phyloP scores from a whole-genome alignment of 37 sponge, comb jelly and placozoan genomes.

The Axinella damicornis region DNA sequence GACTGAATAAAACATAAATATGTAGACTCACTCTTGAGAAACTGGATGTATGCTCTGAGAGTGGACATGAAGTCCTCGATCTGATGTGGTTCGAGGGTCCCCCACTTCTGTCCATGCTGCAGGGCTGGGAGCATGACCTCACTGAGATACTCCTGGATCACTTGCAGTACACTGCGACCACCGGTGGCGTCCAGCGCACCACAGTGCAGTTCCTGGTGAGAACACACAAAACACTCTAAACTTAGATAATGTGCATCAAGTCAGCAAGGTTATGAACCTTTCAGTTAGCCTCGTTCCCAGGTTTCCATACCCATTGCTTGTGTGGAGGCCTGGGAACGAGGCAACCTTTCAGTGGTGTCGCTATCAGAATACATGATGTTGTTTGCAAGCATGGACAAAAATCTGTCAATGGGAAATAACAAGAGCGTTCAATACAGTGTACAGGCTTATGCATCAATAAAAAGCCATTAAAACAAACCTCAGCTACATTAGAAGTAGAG shows the following conservation, averaged over 20 bases:
- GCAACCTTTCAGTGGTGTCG: too few relatives aligned
- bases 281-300: too few relatives aligned
- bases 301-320: too few relatives aligned
- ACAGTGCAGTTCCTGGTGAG: conserved; percentile 62
- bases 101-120: conserved; percentile 60
- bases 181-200: conserved; percentile 75
- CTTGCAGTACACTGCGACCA: conserved; percentile 68
- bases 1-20: background rate
- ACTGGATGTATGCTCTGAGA: conserved; percentile 53
- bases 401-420: too few relatives aligned
- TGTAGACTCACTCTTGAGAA: conserved; percentile 62
- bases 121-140: conserved; percentile 85
- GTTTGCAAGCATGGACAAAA: too few relatives aligned
- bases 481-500: conserved; percentile 60
- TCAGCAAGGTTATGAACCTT: too few relatives aligned
- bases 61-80: conserved; percentile 55
- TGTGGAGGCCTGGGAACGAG: too few relatives aligned
- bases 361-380: too few relatives aligned
- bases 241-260: too few relatives aligned
- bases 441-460: too few relatives aligned
- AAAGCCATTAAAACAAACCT: conserved; percentile 52
- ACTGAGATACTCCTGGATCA: conserved; percentile 67
- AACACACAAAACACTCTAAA: background rate
- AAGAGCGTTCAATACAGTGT: too few relatives aligned
- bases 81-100: conserved; percentile 35